Percentiles rank a stretch among this genome's conserved stretches.
These are phyloP conservation scores for Pterocles orientalis DNA, from an alignment of 2,113 vertebrate genomes.

Conservation along the genomic window DNA sequence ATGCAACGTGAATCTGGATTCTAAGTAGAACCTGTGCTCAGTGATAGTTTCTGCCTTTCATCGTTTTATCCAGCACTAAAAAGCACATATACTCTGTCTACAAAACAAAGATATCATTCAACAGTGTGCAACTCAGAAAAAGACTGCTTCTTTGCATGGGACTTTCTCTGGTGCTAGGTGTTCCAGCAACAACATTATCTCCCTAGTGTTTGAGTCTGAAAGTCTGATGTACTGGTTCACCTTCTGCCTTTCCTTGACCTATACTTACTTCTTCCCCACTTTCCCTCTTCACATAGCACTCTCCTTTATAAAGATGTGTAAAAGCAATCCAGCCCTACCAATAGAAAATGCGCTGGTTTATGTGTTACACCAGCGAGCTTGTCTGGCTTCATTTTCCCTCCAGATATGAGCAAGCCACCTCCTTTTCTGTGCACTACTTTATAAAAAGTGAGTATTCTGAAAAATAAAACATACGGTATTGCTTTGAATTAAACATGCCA, in stretches of 20 bases:
- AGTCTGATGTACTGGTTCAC: not conserved
- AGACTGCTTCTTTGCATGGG: not conserved
- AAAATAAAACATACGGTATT: not conserved
- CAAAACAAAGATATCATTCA: not conserved
- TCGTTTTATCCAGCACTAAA: not conserved
- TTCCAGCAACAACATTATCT: not conserved
- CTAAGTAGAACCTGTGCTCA: not conserved
- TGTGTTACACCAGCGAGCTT: not conserved
- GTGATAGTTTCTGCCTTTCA: not conserved
- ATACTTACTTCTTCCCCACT: not conserved
- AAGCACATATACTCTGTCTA: not conserved
- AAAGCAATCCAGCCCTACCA: not conserved
- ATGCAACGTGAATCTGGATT: not conserved
- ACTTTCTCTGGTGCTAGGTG: not conserved
- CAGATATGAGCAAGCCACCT: not conserved
- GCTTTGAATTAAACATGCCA: conserved; percentile 9
- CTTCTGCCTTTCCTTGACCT: not conserved
- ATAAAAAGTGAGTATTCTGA: not conserved
- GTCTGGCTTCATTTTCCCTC: not conserved
- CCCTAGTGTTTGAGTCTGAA: not conserved
- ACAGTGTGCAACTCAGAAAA: not conserved
- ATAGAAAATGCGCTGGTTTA: not conserved
- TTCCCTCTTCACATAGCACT: not conserved
- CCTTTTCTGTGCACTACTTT: not conserved
- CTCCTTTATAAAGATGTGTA: not conserved